Evolutionary conservation across 2,888 invertebrate species (phyloP), one percentile per base, ranked within the genome.

Genomic region (Scaeva pyrastri): DNA sequence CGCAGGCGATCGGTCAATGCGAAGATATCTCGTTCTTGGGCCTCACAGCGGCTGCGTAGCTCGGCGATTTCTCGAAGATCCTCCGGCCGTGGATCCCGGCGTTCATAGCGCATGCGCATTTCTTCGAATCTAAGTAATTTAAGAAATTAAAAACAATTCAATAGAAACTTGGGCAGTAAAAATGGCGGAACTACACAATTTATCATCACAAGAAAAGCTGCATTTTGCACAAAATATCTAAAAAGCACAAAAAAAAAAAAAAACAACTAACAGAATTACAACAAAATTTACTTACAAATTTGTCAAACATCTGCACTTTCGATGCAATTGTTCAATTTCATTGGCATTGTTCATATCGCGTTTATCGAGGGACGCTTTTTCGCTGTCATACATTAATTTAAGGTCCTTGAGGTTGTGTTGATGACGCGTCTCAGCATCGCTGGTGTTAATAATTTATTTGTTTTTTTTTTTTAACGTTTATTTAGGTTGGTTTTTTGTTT

Each of bases 21-120:
- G 43, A 93, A 93, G 60, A 94, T 90, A 89, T 94, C 94, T 82
- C 93, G 93, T 88, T 94, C 94, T 89, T 94, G 94, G 78, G 94
- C 94, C 39, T 94, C 94, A 68, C 94, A 93, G n/a, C 94, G 93
- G 88, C 93, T 93, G 41, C 93, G 92, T 64, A 94, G 89, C 84
- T 94, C 94, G 8, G 93, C 91, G 58, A 94, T 94, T 88, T 93
- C 93, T 74, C 93, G 93, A 39, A 94, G 88, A 89, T 94, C 94
- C 90, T 94, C 94, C 11, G 93, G 91, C 2, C 94, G 92, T 1
- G 94, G 94, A 90, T 94, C 94, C 12, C 94, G 92, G 55, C 94
- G 91, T 89, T 94, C 94, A 81, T 94, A 94, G 23, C 94, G 92
- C 91, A 93, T 93, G 76, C 94, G 93, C 90, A 94, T 94, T 90